phyloP scores from a whole-genome alignment of 2,797 vertebrate genomes.

The Tapera naevia region DNA sequence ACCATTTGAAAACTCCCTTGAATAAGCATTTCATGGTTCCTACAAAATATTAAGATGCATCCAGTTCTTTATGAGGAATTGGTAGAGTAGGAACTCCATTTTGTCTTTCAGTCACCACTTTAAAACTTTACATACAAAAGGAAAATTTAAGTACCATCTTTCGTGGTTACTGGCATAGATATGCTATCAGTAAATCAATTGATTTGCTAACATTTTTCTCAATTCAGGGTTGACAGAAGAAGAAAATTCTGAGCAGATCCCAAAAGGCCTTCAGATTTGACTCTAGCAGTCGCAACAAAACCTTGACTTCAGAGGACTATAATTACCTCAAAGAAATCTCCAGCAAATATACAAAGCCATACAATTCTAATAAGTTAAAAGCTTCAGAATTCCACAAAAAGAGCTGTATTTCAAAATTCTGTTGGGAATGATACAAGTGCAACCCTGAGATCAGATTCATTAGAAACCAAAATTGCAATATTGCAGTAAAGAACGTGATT shows the following conservation, averaged over 20 bases:
- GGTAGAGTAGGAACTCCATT: background rate
- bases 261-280: background rate
- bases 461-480: background rate
- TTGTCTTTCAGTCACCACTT: background rate
- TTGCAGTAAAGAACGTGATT: background rate
- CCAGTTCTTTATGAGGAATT: background rate
- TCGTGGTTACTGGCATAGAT: background rate
- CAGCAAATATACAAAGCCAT: background rate
- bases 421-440: background rate
- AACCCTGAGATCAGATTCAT: background rate
- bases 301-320: background rate
- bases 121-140: background rate
- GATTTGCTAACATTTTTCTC: background rate
- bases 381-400: background rate
- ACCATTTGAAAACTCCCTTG: background rate
- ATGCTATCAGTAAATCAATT: background rate
- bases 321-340: background rate
- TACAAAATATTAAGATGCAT: background rate
- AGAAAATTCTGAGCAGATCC: background rate
- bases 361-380: slow-evolving; percentile 18
- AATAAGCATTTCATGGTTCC: slow-evolving; percentile 14
- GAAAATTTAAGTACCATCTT: background rate
- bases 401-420: background rate
- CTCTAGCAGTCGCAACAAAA: background rate
- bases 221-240: background rate